Percentiles rank a stretch among this genome's conserved stretches.
phyloP scores from a whole-genome alignment of 1,140 invertebrate genomes.

The Stegodyphus dumicola region DNA sequence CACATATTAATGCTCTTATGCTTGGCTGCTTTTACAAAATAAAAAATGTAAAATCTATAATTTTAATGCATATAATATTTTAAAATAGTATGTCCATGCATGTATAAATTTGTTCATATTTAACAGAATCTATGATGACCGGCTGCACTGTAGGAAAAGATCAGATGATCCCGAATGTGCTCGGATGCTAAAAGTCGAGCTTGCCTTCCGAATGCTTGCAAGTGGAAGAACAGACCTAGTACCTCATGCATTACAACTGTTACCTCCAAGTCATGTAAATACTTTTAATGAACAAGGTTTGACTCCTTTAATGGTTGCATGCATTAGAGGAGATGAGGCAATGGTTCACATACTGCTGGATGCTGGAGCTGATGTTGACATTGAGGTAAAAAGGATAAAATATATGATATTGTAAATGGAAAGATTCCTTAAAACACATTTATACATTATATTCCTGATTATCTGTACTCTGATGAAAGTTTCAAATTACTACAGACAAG shows the following conservation, averaged over 20 bases:
- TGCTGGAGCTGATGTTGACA: constrained; percentile 80
- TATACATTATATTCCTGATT: no score
- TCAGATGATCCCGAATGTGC: constrained; percentile 73
- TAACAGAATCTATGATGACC: constrained; percentile 54
- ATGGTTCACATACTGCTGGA: constrained; percentile 78
- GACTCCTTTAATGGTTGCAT: constrained; percentile 84
- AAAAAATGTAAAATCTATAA: no score
- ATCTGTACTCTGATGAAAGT: no score
- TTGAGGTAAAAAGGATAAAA: constrained; percentile 72
- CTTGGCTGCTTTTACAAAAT: no score
- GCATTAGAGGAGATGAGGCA: constrained; percentile 81
- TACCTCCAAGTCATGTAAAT: constrained; percentile 75
- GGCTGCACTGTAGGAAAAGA: constrained; percentile 66
- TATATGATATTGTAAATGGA: no score
- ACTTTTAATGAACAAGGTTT: constrained; percentile 83
- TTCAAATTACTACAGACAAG: no score
- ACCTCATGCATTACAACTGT: constrained; percentile 79
- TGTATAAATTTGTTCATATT: neutral
- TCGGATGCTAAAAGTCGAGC: constrained; percentile 77
- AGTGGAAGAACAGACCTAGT: constrained; percentile 82
- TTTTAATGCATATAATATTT: neutral
- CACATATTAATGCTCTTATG: no score
- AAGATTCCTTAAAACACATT: no score
- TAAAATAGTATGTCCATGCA: neutral
- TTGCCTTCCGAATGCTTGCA: constrained; percentile 83